These are phyloP conservation scores for Oreochromis spilurus DNA, from an alignment of 2,113 vertebrate genomes.

Conservation along the genomic window DNA sequence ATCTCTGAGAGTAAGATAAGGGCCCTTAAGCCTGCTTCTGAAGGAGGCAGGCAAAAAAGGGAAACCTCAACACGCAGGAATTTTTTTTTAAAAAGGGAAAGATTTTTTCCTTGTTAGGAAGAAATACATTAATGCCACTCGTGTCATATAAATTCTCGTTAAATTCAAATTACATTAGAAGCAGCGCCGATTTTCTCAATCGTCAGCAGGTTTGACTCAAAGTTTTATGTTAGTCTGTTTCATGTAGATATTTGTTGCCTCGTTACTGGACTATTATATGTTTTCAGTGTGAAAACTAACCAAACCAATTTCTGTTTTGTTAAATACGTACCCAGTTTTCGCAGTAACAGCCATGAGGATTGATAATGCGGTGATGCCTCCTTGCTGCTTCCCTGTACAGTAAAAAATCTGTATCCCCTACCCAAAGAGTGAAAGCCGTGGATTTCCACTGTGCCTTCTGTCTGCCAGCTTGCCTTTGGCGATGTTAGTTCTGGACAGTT, in stretches of 20 bases:
- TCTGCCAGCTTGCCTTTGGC: slow-evolving; percentile 77
- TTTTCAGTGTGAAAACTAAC: not conserved
- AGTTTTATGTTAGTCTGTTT: not conserved
- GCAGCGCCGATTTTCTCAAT: not conserved
- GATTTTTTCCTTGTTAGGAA: not conserved
- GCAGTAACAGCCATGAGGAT: slow-evolving; percentile 27
- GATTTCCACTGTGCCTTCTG: slow-evolving; percentile 64
- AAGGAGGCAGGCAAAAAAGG: not conserved
- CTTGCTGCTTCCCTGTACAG: slow-evolving; percentile 25
- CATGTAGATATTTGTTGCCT: not conserved
- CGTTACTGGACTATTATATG: not conserved
- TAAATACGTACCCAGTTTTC: not conserved
- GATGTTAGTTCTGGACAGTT: slow-evolving; percentile 82
- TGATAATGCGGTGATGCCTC: slow-evolving; percentile 19
- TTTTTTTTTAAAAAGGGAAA: not conserved
- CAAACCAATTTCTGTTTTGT: not conserved
- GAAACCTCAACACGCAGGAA: not conserved
- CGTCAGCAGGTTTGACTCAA: not conserved
- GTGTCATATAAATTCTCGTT: not conserved
- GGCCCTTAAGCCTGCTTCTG: not conserved
- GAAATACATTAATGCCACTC: not conserved
- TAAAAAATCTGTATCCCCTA: slow-evolving; percentile 27
- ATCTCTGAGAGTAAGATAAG: slow-evolving; percentile 10
- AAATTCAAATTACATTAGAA: not conserved
- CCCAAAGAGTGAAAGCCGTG: slow-evolving; percentile 54